Percentiles rank a stretch among this genome's conserved stretches.
phyloP scores from a whole-genome alignment of 1,140 invertebrate species.

The Octopus sinensis region DNA sequence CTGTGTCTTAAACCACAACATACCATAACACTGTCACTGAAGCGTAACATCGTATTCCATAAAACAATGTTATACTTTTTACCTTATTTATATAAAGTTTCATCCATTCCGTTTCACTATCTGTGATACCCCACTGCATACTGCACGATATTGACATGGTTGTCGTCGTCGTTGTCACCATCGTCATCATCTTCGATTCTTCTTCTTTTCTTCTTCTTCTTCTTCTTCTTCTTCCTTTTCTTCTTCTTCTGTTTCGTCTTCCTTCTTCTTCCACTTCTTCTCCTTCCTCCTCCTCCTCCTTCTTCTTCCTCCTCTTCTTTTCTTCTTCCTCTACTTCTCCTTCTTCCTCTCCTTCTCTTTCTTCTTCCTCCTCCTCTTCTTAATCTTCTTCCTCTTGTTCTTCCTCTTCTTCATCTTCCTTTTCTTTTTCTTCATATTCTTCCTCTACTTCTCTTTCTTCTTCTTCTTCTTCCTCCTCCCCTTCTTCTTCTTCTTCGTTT shows the following conservation, averaged over 20 bases:
- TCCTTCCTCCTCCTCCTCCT: neutral
- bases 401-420: neutral
- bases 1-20: too few species aligned
- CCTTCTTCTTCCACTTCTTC: neutral
- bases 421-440: neutral
- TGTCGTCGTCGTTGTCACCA: too few species aligned
- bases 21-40: too few species aligned
- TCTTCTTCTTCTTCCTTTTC: neutral
- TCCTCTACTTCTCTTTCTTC: neutral
- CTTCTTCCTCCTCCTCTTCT: neutral
- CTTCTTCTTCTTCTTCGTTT: neutral
- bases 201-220: too few species aligned
- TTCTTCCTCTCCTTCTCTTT: neutral
- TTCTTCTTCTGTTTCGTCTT: neutral
- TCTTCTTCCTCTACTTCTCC: neutral
- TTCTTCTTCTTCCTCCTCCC: neutral
- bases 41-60: too few species aligned
- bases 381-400: neutral
- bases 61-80: too few species aligned
- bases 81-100: too few species aligned
- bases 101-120: too few species aligned
- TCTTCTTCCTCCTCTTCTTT: neutral
- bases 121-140: too few species aligned
- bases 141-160: too few species aligned
- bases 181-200: too few species aligned